These are phyloP conservation scores for Zaprionus obscuricornis DNA, from an alignment of 2,888 invertebrate species.

Conservation along the genomic window DNA sequence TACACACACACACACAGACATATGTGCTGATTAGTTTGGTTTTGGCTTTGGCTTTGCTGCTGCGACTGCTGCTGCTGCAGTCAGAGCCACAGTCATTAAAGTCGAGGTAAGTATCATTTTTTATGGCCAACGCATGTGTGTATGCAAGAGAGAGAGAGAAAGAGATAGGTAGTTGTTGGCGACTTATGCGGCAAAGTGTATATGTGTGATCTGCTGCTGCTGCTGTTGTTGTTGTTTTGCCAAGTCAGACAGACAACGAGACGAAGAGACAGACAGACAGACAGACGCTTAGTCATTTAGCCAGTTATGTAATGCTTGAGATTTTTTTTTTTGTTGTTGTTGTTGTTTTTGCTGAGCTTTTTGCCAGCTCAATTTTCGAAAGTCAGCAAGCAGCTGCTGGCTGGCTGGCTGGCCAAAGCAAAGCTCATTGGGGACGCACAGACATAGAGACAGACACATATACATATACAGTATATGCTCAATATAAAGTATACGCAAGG, in stretches of 20 bases:
- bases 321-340: too few species aligned
- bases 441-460: too few species aligned
- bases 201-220: conserved; percentile 2
- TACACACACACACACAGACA: conserved; percentile 28
- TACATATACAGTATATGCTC: too few species aligned
- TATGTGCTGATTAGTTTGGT: conserved; percentile 68
- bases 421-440: too few species aligned
- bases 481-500: too few species aligned
- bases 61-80: conserved; percentile 40
- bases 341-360: conserved; percentile 69
- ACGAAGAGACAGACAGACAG: neutral
- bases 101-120: conserved; percentile 74
- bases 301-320: conserved; percentile 68
- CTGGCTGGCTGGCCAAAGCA: too few species aligned
- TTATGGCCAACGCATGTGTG: conserved; percentile 54
- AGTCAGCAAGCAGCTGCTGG: conserved; percentile 35
- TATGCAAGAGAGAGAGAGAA: neutral
- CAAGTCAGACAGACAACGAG: conserved; percentile 58
- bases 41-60: conserved; percentile 51
- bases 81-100: conserved; percentile 68
- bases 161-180: too few species aligned
- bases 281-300: conserved; percentile 52
- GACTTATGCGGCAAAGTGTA: conserved; percentile 10
- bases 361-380: conserved; percentile 66
- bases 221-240: conserved; percentile 49